These are phyloP conservation scores for Portunus trituberculatus DNA, from an alignment of 1,140 invertebrate species.

Conservation along the genomic window DNA sequence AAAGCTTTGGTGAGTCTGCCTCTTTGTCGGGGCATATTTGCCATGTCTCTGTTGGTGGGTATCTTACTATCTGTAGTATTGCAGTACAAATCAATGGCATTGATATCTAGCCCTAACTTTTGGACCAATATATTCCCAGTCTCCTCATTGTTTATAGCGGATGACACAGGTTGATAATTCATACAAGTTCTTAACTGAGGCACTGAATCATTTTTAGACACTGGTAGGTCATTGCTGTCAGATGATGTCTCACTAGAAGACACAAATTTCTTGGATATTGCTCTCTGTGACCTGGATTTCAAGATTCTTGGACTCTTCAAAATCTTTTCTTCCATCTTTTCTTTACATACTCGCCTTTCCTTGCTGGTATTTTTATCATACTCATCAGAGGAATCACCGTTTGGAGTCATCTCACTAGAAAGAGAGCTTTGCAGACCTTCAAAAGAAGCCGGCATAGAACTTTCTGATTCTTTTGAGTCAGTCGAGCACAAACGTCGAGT, in stretches of 20 bases:
- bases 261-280: neutral
- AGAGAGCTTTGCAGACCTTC: neutral
- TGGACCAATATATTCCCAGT: neutral
- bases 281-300: neutral
- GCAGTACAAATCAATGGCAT: conserved; percentile 37
- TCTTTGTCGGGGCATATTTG: neutral
- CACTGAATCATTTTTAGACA: neutral
- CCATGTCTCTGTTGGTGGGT: conserved; percentile 39
- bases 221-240: neutral
- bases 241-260: neutral
- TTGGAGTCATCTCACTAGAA: neutral
- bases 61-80: conserved; percentile 35
- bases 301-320: neutral
- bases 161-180: neutral
- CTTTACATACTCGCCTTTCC: neutral
- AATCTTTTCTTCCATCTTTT: neutral
- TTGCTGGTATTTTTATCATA: neutral
- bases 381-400: neutral
- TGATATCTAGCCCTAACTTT: conserved; percentile 31
- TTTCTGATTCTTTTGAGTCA: neutral
- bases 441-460: neutral
- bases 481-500: neutral
- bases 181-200: neutral
- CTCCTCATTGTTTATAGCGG: neutral
- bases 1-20: neutral